Evolutionary conservation across 2,888 invertebrate genomes (phyloP).

Genomic region (Drosophila affinis): DNA sequence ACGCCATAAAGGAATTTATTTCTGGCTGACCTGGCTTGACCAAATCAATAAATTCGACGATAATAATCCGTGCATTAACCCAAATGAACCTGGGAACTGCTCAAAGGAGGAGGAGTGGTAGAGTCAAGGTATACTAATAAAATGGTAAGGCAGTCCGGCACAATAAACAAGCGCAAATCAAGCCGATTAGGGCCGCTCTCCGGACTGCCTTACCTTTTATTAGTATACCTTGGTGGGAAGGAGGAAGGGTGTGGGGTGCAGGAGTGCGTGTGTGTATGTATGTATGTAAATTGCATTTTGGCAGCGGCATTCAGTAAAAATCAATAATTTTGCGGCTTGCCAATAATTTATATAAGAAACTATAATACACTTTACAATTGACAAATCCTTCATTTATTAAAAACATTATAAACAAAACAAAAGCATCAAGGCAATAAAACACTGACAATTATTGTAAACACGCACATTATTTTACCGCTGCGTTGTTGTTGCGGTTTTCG

Average conservation of each 20-base stretch:
- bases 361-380: neutral
- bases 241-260: neutral
- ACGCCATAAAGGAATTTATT: conserved; percentile 47
- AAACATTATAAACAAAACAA: neutral
- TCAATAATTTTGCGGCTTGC: conserved; percentile 50
- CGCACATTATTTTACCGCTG: conserved; percentile 7
- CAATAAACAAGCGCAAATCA: neutral
- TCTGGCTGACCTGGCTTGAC: conserved; percentile 41
- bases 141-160: neutral
- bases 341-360: conserved; percentile 35
- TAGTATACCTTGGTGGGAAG: neutral
- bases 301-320: conserved; percentile 52
- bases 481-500: neutral
- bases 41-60: conserved; percentile 56
- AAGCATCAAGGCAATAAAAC: neutral
- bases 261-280: conserved; percentile 5
- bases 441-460: neutral
- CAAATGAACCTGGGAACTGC: conserved; percentile 40
- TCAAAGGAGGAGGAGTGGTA: neutral
- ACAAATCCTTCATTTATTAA: neutral
- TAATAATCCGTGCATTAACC: conserved; percentile 63
- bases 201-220: neutral
- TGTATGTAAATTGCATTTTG: conserved; percentile 50
- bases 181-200: neutral
- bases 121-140: neutral